Conservation (phyloP, 2,113 vertebrate species). For the Pomatostomus ruficeps region DNA sequence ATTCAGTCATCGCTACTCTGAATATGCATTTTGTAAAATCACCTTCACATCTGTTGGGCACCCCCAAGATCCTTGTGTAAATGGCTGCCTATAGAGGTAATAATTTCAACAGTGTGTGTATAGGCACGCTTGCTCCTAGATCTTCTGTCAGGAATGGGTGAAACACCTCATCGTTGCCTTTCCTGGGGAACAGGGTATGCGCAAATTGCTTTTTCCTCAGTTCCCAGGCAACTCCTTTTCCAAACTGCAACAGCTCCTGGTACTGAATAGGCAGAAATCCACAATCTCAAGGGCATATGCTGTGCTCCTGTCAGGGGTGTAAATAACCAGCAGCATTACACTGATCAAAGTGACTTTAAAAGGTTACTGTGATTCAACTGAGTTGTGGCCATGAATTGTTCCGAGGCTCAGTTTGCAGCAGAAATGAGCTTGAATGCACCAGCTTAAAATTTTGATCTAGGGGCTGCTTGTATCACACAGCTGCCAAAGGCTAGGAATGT, state of each 20-base stretch:
- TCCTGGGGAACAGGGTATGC: background rate
- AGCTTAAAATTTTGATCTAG: background rate
- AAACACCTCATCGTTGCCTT: background rate
- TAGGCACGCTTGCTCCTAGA: background rate
- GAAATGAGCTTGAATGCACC: background rate
- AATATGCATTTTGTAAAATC: background rate
- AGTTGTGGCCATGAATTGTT: background rate
- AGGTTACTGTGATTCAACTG: background rate
- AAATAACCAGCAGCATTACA: background rate
- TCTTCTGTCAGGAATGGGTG: background rate
- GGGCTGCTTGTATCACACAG: background rate
- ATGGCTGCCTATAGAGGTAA: background rate
- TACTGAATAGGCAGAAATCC: background rate
- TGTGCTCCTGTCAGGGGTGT: background rate
- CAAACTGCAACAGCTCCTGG: background rate
- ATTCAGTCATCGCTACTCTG: background rate
- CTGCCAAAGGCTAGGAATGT: background rate
- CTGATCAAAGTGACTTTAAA: background rate
- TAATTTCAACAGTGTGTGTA: background rate
- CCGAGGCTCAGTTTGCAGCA: background rate
- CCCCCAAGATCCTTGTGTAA: background rate
- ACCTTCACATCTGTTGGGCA: accelerated
- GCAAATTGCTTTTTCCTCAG: background rate
- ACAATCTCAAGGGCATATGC: background rate
- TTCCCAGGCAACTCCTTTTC: background rate